Evolutionary conservation across 2,113 vertebrate genomes (phyloP), one percentile per base, ranked within the genome.

Genomic region (Tyto alba): DNA sequence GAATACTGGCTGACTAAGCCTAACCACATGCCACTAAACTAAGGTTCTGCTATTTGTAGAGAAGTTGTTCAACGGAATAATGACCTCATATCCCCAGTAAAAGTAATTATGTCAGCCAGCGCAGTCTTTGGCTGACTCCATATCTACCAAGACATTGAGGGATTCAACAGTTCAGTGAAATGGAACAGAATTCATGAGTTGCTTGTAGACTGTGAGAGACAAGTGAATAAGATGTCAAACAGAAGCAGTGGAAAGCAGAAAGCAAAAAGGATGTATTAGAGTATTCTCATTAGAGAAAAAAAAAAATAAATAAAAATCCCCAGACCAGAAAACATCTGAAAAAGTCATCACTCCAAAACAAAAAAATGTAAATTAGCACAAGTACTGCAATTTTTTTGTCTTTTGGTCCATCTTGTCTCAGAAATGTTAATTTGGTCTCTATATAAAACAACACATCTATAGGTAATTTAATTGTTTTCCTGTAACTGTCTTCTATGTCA

Each of bases 371-470:
- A 57, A 30, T 47, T 47, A 80, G 6, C 11, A 38, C 22, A 85
- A 38, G 22, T 30, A 59, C 2, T 43, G n/a, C 6, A 25, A 3
- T 43, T 67, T 73, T 79, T 60, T 30, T 83, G 9, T 47, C 26
- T 71, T 48, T 75, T 38, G 10, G 16, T 36, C 27, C 23, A 50
- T 40, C 69, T 56, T 55, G 6, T 10, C 40, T 11, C 16, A 36
- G 25, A 66, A 89, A n/a, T 18, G 7, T 53, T 55, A 43, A 36
- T 59, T 60, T 32, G 6, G 7, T 20, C n/a, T 76, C 52, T 76
- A 22, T 48, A 21, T 21, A 16, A 30, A 43, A 7, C 6, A 47
- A 15, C 32, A 45, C 0, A 0, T 23, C 5, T 50, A 27, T n/a
- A 45, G 40, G 14, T 25, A 85, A 40, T 26, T 48, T 55, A 75